A percentile compares a stretch with the other conserved stretches of the same genome.
Conservation (phyloP, 2,797 vertebrate genomes). For the Gephyroberyx darwinii region DNA sequence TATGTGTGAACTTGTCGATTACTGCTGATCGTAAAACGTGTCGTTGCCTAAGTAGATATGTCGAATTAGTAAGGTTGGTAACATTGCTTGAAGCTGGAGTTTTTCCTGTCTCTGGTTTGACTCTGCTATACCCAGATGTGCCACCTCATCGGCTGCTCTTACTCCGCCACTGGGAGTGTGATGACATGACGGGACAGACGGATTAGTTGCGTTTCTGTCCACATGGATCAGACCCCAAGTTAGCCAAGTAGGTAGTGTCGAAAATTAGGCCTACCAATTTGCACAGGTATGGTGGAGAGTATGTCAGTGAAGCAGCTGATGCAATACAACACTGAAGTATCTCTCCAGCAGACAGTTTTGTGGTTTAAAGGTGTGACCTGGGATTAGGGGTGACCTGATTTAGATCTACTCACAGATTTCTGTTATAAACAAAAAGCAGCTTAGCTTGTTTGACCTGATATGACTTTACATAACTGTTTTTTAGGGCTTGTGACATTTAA, state of each 20-base stretch:
- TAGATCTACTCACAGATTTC: neutral
- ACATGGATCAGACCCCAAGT: neutral
- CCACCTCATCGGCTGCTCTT: conserved; percentile 76
- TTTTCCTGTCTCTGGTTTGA: neutral
- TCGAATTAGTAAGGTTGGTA: conserved; percentile 9
- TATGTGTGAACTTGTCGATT: conserved; percentile 13
- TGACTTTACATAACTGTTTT: neutral
- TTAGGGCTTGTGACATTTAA: too few species aligned
- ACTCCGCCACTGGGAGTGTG: conserved; percentile 18
- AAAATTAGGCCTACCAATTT: too few species aligned
- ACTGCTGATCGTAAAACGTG: neutral
- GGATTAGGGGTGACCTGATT: neutral
- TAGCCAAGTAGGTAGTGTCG: neutral
- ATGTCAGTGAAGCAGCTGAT: neutral
- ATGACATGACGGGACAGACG: conserved; percentile 2
- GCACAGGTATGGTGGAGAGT: too few species aligned
- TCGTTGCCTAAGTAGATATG: neutral
- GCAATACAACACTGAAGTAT: neutral
- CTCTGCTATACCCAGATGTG: conserved; percentile 67
- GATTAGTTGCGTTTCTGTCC: neutral
- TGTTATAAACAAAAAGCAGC: conserved; percentile 20
- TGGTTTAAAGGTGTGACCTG: conserved; percentile 14
- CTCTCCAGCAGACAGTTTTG: neutral
- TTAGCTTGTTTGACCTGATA: conserved; percentile 34
- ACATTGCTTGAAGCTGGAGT: neutral